Evolutionary conservation across 2,888 invertebrate species (phyloP).

Genomic region (Quadroppia sp.): DNA sequence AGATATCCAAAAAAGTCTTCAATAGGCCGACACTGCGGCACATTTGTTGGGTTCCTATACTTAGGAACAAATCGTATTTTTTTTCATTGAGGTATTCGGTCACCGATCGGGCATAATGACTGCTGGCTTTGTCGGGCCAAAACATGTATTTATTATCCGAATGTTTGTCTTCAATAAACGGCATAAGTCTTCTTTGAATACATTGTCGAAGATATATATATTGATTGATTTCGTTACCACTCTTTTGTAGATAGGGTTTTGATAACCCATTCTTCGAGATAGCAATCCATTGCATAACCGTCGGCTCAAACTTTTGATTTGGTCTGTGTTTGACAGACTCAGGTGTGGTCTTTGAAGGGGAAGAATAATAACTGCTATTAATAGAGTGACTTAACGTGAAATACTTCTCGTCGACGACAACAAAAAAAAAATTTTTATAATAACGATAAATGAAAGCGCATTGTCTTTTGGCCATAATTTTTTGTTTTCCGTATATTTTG

Average conservation of each 20-base stretch:
- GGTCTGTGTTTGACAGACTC: background rate
- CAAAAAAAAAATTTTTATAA: background rate
- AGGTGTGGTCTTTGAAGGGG: background rate
- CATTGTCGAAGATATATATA: background rate
- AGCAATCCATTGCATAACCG: background rate
- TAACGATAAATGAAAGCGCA: conserved; percentile 6
- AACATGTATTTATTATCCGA: background rate
- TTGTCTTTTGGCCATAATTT: background rate
- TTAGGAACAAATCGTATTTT: background rate
- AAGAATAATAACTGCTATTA: background rate
- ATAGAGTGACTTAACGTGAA: conserved; percentile 3
- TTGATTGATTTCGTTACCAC: background rate
- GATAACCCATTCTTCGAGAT: background rate
- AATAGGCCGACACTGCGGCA: conserved; percentile 9
- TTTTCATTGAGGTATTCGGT: background rate
- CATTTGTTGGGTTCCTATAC: conserved; percentile 1
- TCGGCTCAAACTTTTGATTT: conserved; percentile 6
- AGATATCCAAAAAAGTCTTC: conserved; percentile 3
- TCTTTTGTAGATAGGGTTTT: background rate
- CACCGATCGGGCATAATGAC: background rate
- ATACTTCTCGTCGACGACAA: background rate
- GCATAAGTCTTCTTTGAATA: background rate
- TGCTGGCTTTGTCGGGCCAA: conserved; percentile 5
- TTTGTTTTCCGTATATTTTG: conserved; percentile 6
- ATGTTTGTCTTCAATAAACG: background rate